phyloP scores from a whole-genome alignment of 2,797 vertebrate genomes.

The Triplophysa bombifrons region DNA sequence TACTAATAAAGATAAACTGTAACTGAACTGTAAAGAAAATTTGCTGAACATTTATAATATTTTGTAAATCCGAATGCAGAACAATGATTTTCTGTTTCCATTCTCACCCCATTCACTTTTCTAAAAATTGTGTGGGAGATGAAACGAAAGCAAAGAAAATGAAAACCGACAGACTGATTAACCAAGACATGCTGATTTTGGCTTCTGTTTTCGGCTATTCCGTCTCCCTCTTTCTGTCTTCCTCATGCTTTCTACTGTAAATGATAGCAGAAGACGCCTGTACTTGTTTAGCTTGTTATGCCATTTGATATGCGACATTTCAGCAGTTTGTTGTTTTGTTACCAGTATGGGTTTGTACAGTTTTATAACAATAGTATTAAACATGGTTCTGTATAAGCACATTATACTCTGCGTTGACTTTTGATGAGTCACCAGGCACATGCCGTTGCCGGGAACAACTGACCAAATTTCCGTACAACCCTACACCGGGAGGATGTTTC shows the following conservation, averaged over 20 bases:
- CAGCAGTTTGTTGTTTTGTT: conserved; percentile 48
- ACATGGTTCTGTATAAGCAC: neutral
- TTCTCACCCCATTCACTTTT: neutral
- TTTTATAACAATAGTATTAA: conserved; percentile 45
- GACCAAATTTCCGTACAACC: conserved; percentile 6
- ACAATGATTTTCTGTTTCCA: neutral
- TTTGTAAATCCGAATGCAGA: neutral
- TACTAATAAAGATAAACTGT: no score
- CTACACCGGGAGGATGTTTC: conserved; percentile 7
- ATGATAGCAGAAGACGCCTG: conserved; percentile 53
- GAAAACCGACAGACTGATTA: conserved; percentile 11
- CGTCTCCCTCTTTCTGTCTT: conserved; percentile 38
- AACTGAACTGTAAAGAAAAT: no score
- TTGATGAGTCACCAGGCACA: conserved; percentile 38
- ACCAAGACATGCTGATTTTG: conserved; percentile 48
- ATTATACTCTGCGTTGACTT: neutral
- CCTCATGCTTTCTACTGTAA: neutral
- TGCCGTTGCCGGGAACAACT: conserved; percentile 34
- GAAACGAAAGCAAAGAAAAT: conserved; percentile 16
- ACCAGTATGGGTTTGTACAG: conserved; percentile 23
- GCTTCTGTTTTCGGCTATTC: conserved; percentile 55
- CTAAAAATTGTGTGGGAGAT: conserved; percentile 31
- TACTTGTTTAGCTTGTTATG: conserved; percentile 50
- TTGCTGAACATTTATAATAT: neutral
- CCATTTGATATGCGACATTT: conserved; percentile 43